Evolutionary conservation across 1,140 invertebrate species (phyloP).

Genomic region (Pseudachorutes palmiensis): DNA sequence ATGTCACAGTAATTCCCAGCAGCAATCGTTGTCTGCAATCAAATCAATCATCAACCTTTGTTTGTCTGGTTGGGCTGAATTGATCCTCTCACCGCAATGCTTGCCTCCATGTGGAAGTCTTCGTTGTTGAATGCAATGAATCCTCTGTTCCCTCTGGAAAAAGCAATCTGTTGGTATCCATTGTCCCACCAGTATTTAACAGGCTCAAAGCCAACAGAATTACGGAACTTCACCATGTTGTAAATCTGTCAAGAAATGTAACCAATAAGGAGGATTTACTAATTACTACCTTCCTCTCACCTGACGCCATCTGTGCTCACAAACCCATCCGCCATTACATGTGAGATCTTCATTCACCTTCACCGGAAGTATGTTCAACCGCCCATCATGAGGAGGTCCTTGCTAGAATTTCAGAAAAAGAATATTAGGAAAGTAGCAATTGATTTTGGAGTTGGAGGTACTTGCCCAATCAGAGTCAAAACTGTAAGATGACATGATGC

Average conservation of each 20-base stretch:
- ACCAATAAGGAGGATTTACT: background rate
- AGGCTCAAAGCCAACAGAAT: too few species aligned
- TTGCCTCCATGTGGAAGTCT: too few species aligned
- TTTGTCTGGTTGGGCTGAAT: too few species aligned
- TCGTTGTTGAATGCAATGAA: too few species aligned
- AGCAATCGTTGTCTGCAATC: conserved; percentile 45
- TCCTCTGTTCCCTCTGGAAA: too few species aligned
- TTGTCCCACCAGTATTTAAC: too few species aligned
- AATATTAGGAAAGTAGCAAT: background rate
- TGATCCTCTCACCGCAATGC: too few species aligned
- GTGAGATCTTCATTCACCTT: conserved; percentile 55
- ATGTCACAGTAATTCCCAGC: conserved; percentile 51
- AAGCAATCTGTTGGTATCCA: too few species aligned
- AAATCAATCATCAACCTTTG: too few species aligned
- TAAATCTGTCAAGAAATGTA: background rate
- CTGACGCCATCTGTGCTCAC: conserved; percentile 73
- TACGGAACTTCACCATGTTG: too few species aligned
- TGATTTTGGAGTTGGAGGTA: conserved; percentile 20
- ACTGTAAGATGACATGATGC: conserved; percentile 29
- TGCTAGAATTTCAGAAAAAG: conserved; percentile 8
- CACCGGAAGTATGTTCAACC: conserved; percentile 57
- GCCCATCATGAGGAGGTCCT: conserved; percentile 56
- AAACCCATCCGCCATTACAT: conserved; percentile 75
- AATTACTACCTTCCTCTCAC: conserved; percentile 43
- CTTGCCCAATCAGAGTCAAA: background rate